Base-by-base conservation (phyloP, 2,888 invertebrate genomes). In the Eristalis pertinax region DNA sequence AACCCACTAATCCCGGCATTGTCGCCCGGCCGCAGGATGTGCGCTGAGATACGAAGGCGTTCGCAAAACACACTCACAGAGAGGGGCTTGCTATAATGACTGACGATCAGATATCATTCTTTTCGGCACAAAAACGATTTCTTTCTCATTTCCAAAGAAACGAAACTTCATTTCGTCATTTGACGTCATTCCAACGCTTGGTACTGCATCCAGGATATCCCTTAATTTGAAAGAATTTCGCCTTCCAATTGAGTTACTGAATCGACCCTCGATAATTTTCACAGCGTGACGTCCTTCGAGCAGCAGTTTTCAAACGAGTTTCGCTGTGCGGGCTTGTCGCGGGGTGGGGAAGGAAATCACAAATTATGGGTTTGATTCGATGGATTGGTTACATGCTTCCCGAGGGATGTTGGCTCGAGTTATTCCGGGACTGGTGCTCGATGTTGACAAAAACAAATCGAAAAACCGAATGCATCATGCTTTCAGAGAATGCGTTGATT, bases 351-450 rank as follows among this genome's bases (percentile, higher is more conserved):
- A 89, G 89, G 90, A 90, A 89, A 89, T 90, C 82, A 75, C 85
- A 89, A 90, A 90, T 90, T 90, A 90, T 88, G 89, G 90, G 90
- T 90, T 90, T 89, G 89, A 90, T 90, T 88, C 79, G 80, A 84
- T 84, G 89, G 89, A 90, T 89, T 89, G 89, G 89, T 89, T 88
- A 60, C 60, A 60, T 60, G 11, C 15, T 24, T 26, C 60, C 60
- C 26, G 26, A 26, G 26, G 60, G 60, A 60, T 24, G 60, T 11
- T 26, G 22, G 11, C 26, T 8, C 15, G n/a, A 60, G 60, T 13
- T 38, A 38, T 38, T 13, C 11, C 8, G 35, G 35, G 35, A 35
- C 32, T 32, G 32, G n/a, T n/a, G n/a, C 11, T 19, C 13, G 13
- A n/a, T 60, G 60, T 60, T 60, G 60, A 60, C 24, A 26, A 60